Evolutionary conservation across 2,113 vertebrate genomes (phyloP).

Genomic region (Lota lota): DNA sequence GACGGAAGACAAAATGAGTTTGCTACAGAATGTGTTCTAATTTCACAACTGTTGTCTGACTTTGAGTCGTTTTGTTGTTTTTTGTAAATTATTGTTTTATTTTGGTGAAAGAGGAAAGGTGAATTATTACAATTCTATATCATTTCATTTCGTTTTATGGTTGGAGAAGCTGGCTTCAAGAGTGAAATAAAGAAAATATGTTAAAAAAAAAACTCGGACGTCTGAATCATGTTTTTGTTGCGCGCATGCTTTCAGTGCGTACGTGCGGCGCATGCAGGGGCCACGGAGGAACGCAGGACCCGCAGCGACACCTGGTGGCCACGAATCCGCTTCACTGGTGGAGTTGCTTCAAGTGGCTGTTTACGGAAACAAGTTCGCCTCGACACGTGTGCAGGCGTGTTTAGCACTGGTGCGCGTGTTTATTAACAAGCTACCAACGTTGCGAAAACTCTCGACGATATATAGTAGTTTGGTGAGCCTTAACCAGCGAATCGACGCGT

Average conservation of each 20-base stretch:
- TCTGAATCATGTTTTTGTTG: background rate
- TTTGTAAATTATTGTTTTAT: slow-evolving; percentile 13
- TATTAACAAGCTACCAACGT: background rate
- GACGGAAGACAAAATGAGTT: no score
- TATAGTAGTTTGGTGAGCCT: no score
- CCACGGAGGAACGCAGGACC: no score
- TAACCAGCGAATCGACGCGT: no score
- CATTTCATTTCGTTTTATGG: slow-evolving; percentile 31
- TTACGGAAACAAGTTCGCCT: slow-evolving; percentile 55
- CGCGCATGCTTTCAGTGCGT: no score
- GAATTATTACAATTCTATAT: slow-evolving; percentile 3
- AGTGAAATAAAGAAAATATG: slow-evolving; percentile 53
- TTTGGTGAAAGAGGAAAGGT: slow-evolving; percentile 15
- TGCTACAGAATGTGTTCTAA: no score
- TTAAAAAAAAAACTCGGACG: slow-evolving; percentile 4
- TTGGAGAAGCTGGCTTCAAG: slow-evolving; percentile 66
- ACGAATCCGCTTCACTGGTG: no score
- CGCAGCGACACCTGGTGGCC: no score
- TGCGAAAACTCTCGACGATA: background rate
- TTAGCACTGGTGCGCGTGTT: no score
- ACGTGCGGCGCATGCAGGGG: no score
- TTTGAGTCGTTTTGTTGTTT: background rate
- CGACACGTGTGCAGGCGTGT: slow-evolving; percentile 43
- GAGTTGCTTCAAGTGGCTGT: slow-evolving; percentile 26
- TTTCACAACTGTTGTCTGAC: slow-evolving; percentile 11